Evolutionary conservation across 1,140 invertebrate species (phyloP), one percentile per base, ranked within the genome.

Genomic region (Leptinotarsa lineolata): DNA sequence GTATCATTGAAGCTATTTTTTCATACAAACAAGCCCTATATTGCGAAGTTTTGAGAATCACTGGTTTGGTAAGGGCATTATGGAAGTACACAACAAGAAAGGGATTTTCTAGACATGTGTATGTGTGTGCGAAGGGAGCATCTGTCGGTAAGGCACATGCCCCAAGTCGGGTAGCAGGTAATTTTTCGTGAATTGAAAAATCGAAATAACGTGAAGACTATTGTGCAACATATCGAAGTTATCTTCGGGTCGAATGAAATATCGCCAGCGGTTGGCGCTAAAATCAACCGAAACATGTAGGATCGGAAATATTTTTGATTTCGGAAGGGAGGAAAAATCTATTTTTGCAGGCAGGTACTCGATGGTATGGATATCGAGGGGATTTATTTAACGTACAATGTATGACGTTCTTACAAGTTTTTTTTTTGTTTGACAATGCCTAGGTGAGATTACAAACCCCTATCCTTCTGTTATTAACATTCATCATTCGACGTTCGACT

Each of bases 71-170:
- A n/a, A 24, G n/a, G 64, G 64, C 64, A 24, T 39, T 66, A 66
- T 66, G n/a, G 64, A 44, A 66, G n/a, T 54, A 13, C 16, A 24
- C 30, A 22, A 64, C 8, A 66, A 66, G 64, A 66, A 66, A 63
- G 39, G 64, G 64, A 11, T 39, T 66, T 39, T 18, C 30, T 66
- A 66, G 64, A 66, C 64, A 66, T 66, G 64, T 66, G 64, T 39
- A 66, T 66, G 64, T 66, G 48, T 66, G 64, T 66, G 48, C n/a
- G 48, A 54, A 66, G 30, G 12, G 16, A 5, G 64, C 64, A 66
- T 66, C 64, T 66, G 64, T 44, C 64, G 64, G 64, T 66, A 66
- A 66, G 64, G 64, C 64, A 66, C 64, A 66, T 39, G 64, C 64
- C 64, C 64, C 30, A 24, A 44, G 30, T 18, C n/a, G 64, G 64